A percentile compares a stretch with the other conserved stretches of the same genome.
These are phyloP conservation scores for Meda fulgida DNA, from an alignment of 2,797 vertebrate species.

Conservation along the genomic window DNA sequence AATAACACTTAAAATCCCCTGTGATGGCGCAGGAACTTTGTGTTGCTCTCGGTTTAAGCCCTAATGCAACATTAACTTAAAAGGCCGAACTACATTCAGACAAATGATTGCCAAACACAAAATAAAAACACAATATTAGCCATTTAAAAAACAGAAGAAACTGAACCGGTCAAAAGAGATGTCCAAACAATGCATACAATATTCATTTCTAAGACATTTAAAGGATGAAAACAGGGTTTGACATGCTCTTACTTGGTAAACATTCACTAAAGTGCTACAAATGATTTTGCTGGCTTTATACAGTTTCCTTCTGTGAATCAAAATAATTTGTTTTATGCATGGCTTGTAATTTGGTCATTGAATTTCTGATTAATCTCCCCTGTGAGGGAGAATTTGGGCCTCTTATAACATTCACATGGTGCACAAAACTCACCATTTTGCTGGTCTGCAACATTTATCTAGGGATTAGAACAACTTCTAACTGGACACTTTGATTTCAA, in stretches of 20 bases:
- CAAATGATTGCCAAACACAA: constrained; percentile 44
- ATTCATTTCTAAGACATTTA: not conserved
- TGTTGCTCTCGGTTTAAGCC: not conserved
- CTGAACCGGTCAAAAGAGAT: constrained; percentile 17
- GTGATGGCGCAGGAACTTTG: not conserved
- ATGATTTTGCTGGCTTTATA: constrained; percentile 52
- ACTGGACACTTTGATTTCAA: constrained; percentile 21
- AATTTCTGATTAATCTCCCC: not conserved
- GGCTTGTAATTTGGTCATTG: not conserved
- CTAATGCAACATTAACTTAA: constrained; percentile 12
- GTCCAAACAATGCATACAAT: not conserved
- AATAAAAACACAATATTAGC: constrained; percentile 11
- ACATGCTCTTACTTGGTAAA: constrained; percentile 45
- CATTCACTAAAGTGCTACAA: constrained; percentile 63
- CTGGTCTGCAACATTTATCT: constrained; percentile 29
- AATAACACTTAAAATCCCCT: constrained; percentile 17
- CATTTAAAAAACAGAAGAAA: not conserved
- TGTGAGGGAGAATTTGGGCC: constrained; percentile 13
- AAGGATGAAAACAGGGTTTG: constrained; percentile 11
- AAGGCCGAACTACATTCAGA: constrained; percentile 11
- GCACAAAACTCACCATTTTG: not conserved
- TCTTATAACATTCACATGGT: constrained; percentile 12
- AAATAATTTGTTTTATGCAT: not conserved
- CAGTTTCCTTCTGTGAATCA: constrained; percentile 18
- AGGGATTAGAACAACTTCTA: not conserved